Base-by-base conservation (phyloP, 2,888 invertebrate genomes). In the Lasioglossum malachurum region DNA sequence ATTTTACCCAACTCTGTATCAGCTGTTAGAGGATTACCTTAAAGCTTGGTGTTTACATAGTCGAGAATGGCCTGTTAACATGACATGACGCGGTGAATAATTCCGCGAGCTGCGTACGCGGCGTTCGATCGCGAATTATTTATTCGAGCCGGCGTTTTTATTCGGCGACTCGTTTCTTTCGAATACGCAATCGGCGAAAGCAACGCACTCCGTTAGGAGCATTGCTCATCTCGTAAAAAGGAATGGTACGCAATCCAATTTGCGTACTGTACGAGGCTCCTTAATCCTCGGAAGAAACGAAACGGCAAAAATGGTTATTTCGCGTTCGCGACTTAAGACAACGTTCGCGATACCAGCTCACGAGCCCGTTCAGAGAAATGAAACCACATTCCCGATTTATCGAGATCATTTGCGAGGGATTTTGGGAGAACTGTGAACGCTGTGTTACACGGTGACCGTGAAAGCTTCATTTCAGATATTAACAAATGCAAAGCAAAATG, bases 181-280 rank as follows among this genome's bases (percentile, higher is more conserved):
- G 31, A 16, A 23, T 67, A 69, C 23, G 41, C 31, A 78, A 49
- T 19, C 41, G 31, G 12, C 12, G 60, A 16, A 73, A 31, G 53
- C 69, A 53, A 64, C 1, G 19, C 60, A 12, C 12, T 27, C 69
- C 16, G 7, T 53, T 60, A 53, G 49, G 44, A 38, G 57, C 73
- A 38, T 75, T 60, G 31, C 41, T 64, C 35, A 83, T 78, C 69
- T 75, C 84, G 7, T 84, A 83, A 83, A 84, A 83, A 8, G 23
- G 23, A 77, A 73, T n/a, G 31, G 14, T 10, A 64, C 8, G 78
- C 69, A 23, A 75, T 71, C 19, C 49, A 83, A 78, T 84, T 31
- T 44, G 60, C 12, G 31, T 64, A 14, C 41, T 3, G 12, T 1
- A 19, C 49, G 71, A 49, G 49, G 49, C 46, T 71, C 14, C 35